Base-by-base conservation (phyloP, 1,140 invertebrate genomes). In the Caerostris darwini region DNA sequence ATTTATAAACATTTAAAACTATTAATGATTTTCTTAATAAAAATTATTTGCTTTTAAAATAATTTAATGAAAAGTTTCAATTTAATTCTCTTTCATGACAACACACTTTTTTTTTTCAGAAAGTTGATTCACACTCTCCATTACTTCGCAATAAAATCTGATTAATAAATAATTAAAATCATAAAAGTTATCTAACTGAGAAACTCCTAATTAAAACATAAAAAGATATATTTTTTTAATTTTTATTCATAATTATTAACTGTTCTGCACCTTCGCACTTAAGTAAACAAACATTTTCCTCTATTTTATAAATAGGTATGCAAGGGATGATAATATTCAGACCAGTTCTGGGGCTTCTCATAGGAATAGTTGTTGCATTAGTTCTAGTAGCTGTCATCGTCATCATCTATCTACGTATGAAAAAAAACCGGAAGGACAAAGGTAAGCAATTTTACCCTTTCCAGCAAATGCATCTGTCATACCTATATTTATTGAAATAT, bases 301-400 rank as follows among this genome's bases (percentile, higher is more conserved):
- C 7, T 58, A 8, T 1, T 83, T 83, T 17, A 83, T n/a, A 57
- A 57, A 5, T 4, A 95, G 94, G 92, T 6, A 91, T 94, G 94
- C 69, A 94, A 86, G 92, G 92, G 12, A 94, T 95, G 77, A 92
- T 91, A 10, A 95, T 95, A 7, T 94, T 95, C 34, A 50, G 94
- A 58, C 95, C 93, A 7, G 94, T 95, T 3, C 59, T 95, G 58
- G 94, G 92, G 19, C 87, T 95, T 4, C 57, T 95, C 14, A 95
- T 95, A 19, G 95, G 93, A 71, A 82, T 95, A 34, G 92, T 95
- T 56, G 92, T 94, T 64, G 95, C 91, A 10, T 77, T 95, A 53
- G 82, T 93, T 77, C 10, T 95, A 34, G 85, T 95, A n/a, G 95
- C 94, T n/a, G 93, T 95, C 61, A 95, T 94, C 34, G 94, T 95